A percentile compares a stretch with the other conserved stretches of the same genome.
These are phyloP conservation scores for Ceratothoa steindachneri DNA, from an alignment of 2,888 invertebrate genomes.

Conservation along the genomic window DNA sequence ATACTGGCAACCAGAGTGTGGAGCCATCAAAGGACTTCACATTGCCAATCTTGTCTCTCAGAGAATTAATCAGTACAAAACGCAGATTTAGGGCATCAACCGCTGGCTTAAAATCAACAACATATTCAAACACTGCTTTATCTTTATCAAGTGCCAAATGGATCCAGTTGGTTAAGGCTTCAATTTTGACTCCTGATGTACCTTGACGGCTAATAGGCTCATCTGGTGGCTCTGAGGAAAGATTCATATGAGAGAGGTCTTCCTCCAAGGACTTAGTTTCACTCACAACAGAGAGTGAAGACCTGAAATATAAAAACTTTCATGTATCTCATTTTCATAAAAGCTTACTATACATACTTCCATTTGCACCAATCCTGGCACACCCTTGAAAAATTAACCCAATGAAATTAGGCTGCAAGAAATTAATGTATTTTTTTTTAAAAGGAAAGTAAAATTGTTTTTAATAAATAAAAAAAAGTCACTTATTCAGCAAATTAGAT, in stretches of 20 bases:
- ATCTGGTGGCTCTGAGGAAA: background rate
- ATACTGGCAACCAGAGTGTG: constrained; percentile 38
- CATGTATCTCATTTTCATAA: too few species aligned
- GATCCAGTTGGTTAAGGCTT: constrained; percentile 34
- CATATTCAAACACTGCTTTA: constrained; percentile 45
- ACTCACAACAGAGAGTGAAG: background rate
- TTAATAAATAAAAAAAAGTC: too few species aligned
- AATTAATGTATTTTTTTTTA: too few species aligned
- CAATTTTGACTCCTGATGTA: constrained; percentile 17
- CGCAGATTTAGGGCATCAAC: constrained; percentile 37
- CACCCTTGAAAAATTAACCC: too few species aligned
- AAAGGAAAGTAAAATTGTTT: too few species aligned
- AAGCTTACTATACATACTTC: too few species aligned
- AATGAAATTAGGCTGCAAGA: too few species aligned
- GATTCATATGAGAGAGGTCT: background rate
- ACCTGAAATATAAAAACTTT: background rate
- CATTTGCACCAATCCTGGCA: too few species aligned
- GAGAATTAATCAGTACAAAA: constrained; percentile 24
- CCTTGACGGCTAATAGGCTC: background rate
- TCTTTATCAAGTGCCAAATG: constrained; percentile 20
- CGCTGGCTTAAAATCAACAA: constrained; percentile 39
- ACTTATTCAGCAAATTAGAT: too few species aligned
- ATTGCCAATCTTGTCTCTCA: constrained; percentile 29
- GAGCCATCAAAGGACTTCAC: constrained; percentile 44
- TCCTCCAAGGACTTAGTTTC: background rate